Conservation (phyloP, 1,140 invertebrate genomes). For the Drosophila lacertosa region DNA sequence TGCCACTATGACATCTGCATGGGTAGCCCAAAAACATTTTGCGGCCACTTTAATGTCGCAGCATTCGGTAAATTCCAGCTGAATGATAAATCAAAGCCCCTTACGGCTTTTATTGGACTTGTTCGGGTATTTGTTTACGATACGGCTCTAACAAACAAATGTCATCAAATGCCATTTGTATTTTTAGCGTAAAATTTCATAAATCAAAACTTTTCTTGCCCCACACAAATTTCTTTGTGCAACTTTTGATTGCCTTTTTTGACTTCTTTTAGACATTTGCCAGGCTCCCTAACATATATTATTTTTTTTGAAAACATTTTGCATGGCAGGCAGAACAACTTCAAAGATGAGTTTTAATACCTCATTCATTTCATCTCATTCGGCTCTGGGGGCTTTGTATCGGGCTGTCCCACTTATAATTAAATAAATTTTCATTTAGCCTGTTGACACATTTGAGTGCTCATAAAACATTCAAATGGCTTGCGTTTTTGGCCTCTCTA, state of each 20-base stretch:
- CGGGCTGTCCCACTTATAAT: constrained; percentile 61
- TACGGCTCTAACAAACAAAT: constrained; percentile 47
- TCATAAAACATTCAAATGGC: constrained; percentile 79
- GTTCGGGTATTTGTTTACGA: constrained; percentile 68
- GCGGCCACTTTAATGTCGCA: constrained; percentile 53
- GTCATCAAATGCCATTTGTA: constrained; percentile 79
- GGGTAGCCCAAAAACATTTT: constrained; percentile 51
- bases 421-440: constrained; percentile 80
- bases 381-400: not conserved
- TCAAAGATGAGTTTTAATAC: constrained; percentile 47
- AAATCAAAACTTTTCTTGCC: constrained; percentile 74
- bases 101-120: constrained; percentile 78
- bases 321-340: constrained; percentile 22
- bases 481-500: constrained; percentile 44
- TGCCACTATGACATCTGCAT: constrained; percentile 61
- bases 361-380: constrained; percentile 55
- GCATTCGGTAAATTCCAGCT: constrained; percentile 54
- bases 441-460: constrained; percentile 81
- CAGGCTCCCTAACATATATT: not conserved
- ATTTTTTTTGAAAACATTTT: constrained; percentile 15
- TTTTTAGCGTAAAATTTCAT: constrained; percentile 78
- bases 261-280: constrained; percentile 28
- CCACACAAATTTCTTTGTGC: constrained; percentile 42
- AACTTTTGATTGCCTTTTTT: constrained; percentile 78
- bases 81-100: constrained; percentile 38